Conservation (phyloP, 2,888 invertebrate species). For the Sclerodermus sp. region DNA sequence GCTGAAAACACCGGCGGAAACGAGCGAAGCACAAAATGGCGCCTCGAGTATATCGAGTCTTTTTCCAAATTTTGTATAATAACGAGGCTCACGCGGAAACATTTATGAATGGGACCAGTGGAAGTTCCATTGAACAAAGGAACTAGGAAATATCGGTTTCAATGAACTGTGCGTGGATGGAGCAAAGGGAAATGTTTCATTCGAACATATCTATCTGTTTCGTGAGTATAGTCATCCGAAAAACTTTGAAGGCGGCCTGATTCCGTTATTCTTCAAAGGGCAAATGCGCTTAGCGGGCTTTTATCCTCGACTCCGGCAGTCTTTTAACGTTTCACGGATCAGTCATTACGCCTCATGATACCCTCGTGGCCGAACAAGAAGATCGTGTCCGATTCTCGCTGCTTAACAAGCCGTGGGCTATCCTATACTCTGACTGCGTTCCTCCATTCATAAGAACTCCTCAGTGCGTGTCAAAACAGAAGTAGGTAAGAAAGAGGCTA, state of each 20-base stretch:
- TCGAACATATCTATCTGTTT: slow-evolving; percentile 1
- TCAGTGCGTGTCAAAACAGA: slow-evolving; percentile 55
- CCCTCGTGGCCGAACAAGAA: slow-evolving; percentile 42
- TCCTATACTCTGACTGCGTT: slow-evolving; percentile 30
- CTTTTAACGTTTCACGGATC: slow-evolving; percentile 39
- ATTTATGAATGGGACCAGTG: no score
- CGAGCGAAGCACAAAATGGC: no score
- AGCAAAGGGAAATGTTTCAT: background rate
- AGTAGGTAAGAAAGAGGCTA: slow-evolving; percentile 24
- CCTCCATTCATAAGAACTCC: slow-evolving; percentile 28
- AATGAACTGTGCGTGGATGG: no score
- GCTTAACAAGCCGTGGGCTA: slow-evolving; percentile 48
- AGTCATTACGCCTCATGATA: slow-evolving; percentile 49
- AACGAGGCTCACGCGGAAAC: no score
- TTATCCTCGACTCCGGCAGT: slow-evolving; percentile 25
- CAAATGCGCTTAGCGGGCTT: slow-evolving; percentile 43
- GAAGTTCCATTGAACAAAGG: no score
- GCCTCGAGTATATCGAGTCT: no score
- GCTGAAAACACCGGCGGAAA: no score
- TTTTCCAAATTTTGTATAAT: background rate
- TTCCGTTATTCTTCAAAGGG: slow-evolving; percentile 19
- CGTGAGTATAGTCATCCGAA: background rate
- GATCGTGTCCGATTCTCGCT: slow-evolving; percentile 42
- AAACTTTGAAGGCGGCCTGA: slow-evolving; percentile 3
- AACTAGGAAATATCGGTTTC: no score